Evolutionary conservation across 2,113 vertebrate genomes (phyloP), one percentile per base, ranked within the genome.

Genomic region (Ondatra zibethicus): DNA sequence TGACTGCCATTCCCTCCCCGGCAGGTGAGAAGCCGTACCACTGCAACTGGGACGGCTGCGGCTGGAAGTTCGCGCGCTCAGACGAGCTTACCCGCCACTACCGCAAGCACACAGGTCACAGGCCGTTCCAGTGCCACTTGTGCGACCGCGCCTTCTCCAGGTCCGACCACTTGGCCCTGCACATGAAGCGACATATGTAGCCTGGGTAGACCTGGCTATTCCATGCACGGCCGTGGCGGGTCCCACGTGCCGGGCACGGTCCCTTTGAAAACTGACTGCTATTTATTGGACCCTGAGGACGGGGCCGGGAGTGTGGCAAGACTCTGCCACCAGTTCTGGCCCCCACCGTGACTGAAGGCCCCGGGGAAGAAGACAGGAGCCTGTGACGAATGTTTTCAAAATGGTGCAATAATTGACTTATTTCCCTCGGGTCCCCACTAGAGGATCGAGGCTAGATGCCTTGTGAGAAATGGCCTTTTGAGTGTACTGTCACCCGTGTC

Each of bases 131-230:
- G 98, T 99, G 99, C 98, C 99, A 99, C 98, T 98, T 99, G 27
- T 99, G 99, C 66, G 99, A 99, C 97, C 98, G 99, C 0, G 99
- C 99, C 0, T 99, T 99, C 98, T 99, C 99, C 87, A 93, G 99
- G 33, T 99, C 99, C 0, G 99, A 99, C 98, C 99, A 99, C 98
- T 99, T 99, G 96, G 99, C 99, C 0, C 96, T 99, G 97, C 99
- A 99, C 98, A 99, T 99, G 99, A 99, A 99, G 96, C 96, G 99
- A 72, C 99, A 99, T 98, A 99, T 99, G 99, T 99, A 98, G 98
- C 97, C 92, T 3, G 1, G 0, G 81, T 6, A 63, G 14, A 68
- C 42, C 0, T 6, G 0, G 39, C 65, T 42, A 65, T 1, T 77
- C 92, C 0, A 94, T 92, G 96, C 96, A 0, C 91, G 98, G 88